A percentile compares a stretch with the other conserved stretches of the same genome.
phyloP scores from a whole-genome alignment of 1,140 invertebrate genomes.

The Trichonephila inaurata region DNA sequence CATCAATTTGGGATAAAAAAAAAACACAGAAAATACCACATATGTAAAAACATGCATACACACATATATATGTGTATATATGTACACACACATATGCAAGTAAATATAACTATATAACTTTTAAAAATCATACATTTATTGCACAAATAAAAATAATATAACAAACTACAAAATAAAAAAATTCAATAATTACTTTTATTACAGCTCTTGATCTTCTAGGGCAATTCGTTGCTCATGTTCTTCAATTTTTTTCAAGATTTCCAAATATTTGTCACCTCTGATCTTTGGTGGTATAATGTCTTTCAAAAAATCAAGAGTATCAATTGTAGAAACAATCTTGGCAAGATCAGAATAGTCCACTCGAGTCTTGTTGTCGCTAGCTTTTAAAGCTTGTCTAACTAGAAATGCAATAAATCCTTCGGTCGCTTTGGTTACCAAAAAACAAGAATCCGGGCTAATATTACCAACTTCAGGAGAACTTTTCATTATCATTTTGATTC shows the following conservation, averaged over 20 bases:
- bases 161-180: not conserved
- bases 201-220: slow-evolving; percentile 41
- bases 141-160: not conserved
- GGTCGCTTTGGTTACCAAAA: slow-evolving; percentile 77
- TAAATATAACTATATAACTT: too few species aligned
- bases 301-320: slow-evolving; percentile 74
- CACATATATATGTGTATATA: too few species aligned
- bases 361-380: slow-evolving; percentile 53
- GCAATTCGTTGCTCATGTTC: slow-evolving; percentile 36
- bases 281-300: slow-evolving; percentile 77
- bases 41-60: too few species aligned
- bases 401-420: slow-evolving; percentile 77
- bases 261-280: slow-evolving; percentile 73
- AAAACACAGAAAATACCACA: too few species aligned
- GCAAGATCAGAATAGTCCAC: slow-evolving; percentile 77
- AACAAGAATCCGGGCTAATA: slow-evolving; percentile 76
- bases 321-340: slow-evolving; percentile 62
- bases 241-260: slow-evolving; percentile 76
- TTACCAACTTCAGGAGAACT: slow-evolving; percentile 77
- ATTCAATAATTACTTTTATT: slow-evolving; percentile 8
- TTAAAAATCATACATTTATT: too few species aligned
- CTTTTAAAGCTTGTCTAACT: slow-evolving; percentile 72
- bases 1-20: too few species aligned
- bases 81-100: too few species aligned
- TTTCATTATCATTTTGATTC: slow-evolving; percentile 77